phyloP scores from a whole-genome alignment of 1,140 invertebrate species.

The Brachionus koreanus region DNA sequence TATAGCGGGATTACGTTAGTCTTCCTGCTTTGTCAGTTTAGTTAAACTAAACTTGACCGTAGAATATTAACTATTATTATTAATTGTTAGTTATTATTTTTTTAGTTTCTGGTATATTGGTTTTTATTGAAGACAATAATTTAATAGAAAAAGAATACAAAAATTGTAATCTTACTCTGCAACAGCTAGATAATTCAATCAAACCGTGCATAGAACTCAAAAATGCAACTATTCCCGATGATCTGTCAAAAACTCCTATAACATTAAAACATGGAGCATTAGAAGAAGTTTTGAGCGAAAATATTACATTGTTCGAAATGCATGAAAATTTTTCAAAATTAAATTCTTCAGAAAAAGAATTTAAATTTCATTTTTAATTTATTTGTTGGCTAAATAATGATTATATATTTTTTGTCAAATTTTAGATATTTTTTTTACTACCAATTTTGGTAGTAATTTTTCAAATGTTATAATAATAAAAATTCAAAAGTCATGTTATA shows the following conservation, averaged over 20 bases:
- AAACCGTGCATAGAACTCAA: neutral
- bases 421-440: no score
- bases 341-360: neutral
- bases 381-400: neutral
- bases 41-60: no score
- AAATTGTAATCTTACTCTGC: neutral
- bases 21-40: no score
- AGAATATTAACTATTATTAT: neutral
- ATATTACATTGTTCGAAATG: neutral
- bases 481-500: no score
- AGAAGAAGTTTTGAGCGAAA: neutral
- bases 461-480: no score
- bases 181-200: neutral
- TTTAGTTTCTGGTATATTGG: neutral
- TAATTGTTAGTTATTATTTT: neutral
- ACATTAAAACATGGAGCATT: neutral
- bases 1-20: no score
- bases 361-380: no score
- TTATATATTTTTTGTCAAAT: neutral
- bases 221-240: neutral
- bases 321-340: neutral
- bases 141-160: slow-evolving; percentile 19
- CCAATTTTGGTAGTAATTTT: no score
- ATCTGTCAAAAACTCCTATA: neutral
- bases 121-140: neutral